A percentile compares a stretch with the other conserved stretches of the same genome.
Evolutionary conservation across 2,113 vertebrate species (phyloP).

Genomic region (Seriola rivoliana): DNA sequence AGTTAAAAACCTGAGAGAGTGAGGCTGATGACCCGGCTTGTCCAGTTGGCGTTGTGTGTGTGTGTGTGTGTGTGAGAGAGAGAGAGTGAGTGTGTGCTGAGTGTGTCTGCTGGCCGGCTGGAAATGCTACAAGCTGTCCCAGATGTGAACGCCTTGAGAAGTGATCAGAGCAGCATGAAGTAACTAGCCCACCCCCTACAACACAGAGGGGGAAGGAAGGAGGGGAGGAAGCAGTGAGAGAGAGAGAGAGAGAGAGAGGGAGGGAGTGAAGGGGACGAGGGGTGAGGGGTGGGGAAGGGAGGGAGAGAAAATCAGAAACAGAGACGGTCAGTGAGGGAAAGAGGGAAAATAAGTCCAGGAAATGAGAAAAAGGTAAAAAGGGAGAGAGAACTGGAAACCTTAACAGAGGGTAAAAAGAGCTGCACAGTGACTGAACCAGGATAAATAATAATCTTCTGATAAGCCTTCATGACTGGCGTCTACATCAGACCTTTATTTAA

Average conservation of each 20-base stretch:
- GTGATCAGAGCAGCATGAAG: constrained; percentile 71
- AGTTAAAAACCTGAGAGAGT: constrained; percentile 67
- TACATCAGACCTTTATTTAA: not conserved
- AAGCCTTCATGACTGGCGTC: not conserved
- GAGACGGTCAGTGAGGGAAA: constrained; percentile 58
- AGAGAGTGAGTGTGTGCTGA: not conserved
- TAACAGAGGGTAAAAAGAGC: not conserved
- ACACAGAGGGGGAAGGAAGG: constrained; percentile 26
- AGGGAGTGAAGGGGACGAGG: constrained; percentile 41
- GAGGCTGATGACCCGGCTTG: constrained; percentile 58
- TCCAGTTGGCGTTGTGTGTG: constrained; percentile 47
- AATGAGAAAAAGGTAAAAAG: constrained; percentile 57
- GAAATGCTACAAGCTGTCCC: constrained; percentile 75
- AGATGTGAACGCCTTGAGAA: constrained; percentile 81
- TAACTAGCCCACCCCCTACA: constrained; percentile 69
- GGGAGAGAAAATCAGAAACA: constrained; percentile 68
- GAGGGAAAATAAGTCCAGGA: constrained; percentile 69
- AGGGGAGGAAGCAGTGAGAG: constrained; percentile 33
- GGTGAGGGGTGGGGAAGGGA: constrained; percentile 29
- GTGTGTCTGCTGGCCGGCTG: constrained; percentile 55
- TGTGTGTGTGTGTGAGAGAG: constrained; percentile 4
- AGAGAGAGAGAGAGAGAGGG: constrained; percentile 42
- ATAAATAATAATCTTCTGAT: constrained; percentile 12
- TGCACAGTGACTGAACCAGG: not conserved
- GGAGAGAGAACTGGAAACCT: constrained; percentile 5